These are phyloP conservation scores for Macrotus californicus DNA, from an alignment of 2,113 vertebrate species.

Conservation along the genomic window DNA sequence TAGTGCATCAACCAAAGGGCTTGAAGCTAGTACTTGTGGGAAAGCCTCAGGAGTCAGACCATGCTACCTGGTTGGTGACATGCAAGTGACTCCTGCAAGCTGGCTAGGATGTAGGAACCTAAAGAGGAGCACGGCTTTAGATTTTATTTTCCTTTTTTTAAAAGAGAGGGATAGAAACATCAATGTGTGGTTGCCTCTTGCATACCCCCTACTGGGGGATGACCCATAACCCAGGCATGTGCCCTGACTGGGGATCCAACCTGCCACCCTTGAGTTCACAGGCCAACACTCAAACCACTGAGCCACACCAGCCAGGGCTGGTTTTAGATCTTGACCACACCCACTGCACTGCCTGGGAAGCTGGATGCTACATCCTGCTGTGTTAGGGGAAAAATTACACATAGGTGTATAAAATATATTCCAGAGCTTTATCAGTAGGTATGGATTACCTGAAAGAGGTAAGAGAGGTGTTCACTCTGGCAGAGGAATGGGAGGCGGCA, in stretches of 20 bases:
- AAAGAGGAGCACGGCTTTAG: background rate
- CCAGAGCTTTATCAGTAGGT: background rate
- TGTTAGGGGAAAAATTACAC: background rate
- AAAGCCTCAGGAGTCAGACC: background rate
- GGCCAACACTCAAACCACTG: no score
- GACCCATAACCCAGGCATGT: no score
- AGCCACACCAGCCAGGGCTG: no score
- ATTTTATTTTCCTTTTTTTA: no score
- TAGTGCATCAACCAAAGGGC: background rate
- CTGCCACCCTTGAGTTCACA: no score
- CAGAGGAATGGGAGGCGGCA: background rate
- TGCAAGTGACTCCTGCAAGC: background rate
- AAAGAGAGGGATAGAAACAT: no score
- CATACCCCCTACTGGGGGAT: no score
- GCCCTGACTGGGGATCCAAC: no score
- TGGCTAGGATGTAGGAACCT: background rate
- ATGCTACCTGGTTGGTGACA: background rate
- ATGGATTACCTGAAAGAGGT: background rate
- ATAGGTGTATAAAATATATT: background rate
- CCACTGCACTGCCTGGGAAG: background rate
- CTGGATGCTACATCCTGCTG: background rate
- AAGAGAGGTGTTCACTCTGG: background rate
- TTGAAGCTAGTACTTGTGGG: background rate
- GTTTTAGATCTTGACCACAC: background rate
- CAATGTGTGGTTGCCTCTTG: no score